phyloP scores from a whole-genome alignment of 2,113 vertebrate genomes.

The Cyrtonyx montezumae region DNA sequence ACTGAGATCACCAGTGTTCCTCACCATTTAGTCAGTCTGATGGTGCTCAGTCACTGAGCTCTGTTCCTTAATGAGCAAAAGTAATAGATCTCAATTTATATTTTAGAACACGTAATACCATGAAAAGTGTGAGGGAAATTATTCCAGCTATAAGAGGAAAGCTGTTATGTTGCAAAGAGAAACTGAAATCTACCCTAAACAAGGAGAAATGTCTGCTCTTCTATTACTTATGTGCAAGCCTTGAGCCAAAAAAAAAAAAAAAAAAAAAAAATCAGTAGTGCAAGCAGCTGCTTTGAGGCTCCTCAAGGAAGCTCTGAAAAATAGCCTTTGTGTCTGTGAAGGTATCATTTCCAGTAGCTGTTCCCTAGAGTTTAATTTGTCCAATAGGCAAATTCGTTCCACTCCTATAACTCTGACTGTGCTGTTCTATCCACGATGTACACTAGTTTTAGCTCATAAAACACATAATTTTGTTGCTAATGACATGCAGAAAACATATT shows the following conservation, averaged over 20 bases:
- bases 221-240: background rate
- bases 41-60: background rate
- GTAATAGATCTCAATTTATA: background rate
- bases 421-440: background rate
- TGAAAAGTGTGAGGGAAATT: background rate
- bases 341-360: background rate
- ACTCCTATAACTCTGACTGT: background rate
- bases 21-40: background rate
- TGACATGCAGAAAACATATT: background rate
- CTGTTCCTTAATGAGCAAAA: background rate
- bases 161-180: background rate
- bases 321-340: background rate
- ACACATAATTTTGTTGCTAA: background rate
- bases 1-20: fast-evolving
- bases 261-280: too few species aligned
- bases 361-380: background rate
- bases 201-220: background rate
- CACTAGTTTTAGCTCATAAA: background rate
- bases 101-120: background rate
- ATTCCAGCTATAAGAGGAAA: background rate
- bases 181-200: background rate
- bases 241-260: background rate
- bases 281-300: slow-evolving; percentile 1
- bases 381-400: background rate
- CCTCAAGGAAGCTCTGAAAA: background rate